Conservation (phyloP, 2,113 vertebrate species). For the Bothrops jararaca region DNA sequence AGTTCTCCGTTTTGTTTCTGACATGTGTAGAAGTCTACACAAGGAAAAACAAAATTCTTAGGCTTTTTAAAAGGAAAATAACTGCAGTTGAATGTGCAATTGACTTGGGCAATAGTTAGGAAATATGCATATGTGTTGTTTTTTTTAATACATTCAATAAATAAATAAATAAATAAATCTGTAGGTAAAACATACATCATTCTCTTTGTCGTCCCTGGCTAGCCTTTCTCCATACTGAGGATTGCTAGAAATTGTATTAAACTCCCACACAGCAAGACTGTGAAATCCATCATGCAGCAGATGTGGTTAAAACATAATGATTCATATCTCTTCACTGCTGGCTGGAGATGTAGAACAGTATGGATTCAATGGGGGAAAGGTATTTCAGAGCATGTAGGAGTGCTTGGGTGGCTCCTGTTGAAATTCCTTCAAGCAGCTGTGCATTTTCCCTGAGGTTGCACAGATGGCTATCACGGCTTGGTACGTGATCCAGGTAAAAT, state of each 20-base stretch:
- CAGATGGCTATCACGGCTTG: neutral
- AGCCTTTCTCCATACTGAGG: neutral
- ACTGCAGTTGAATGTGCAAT: neutral
- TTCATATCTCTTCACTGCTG: neutral
- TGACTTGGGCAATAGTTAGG: neutral
- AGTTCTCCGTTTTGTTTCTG: slow-evolving; percentile 67
- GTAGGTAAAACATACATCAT: neutral
- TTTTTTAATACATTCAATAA: neutral
- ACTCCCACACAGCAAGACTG: neutral
- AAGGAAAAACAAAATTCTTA: neutral
- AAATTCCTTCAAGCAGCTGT: neutral
- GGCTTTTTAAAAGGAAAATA: neutral
- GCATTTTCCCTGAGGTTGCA: neutral
- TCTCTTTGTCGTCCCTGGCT: too few relatives aligned
- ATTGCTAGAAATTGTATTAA: neutral
- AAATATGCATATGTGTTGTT: neutral
- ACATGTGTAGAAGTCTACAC: slow-evolving; percentile 81
- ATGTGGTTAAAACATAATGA: neutral
- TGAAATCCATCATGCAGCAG: neutral
- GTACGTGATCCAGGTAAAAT: neutral
- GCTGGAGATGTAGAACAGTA: neutral
- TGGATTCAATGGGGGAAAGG: neutral
- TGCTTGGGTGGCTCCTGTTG: neutral
- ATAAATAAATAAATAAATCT: too few relatives aligned
- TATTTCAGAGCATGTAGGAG: neutral